Base-by-base conservation (phyloP, 2,113 vertebrate species). In the Ageneiosus marmoratus region DNA sequence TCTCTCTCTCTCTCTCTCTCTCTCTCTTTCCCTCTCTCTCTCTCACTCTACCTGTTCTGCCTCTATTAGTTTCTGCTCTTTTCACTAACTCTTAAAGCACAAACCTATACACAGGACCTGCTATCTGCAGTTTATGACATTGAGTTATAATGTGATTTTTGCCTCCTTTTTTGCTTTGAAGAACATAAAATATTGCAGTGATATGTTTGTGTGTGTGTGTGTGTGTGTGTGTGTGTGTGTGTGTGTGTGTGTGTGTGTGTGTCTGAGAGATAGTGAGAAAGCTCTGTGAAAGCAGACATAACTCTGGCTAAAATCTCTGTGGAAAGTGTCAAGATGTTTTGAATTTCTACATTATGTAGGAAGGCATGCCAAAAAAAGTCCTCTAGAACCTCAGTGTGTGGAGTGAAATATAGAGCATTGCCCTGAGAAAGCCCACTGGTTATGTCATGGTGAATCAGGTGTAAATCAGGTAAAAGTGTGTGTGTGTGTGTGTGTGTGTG, bases 171-270 rank as follows among this genome's bases (percentile, higher is more conserved):
- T 24, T 44, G 29, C 22, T 80, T 80, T 80, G 29, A 65, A 80
- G 27, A 32, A 63, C 11, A 80, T 48, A 50, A 80, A 67, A 80
- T 53, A 37, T 67, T 27, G 44, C 46, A 69, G 62, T 69, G 63
- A 80, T 41, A 10, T 18, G n/a, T n/a, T n/a, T 37, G 16, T 69
- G 63, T 55, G 62, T 67, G 48, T 80, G 48, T 69, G 32, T 16
- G 27, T n/a, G 79, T 53, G 11, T 37, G 48, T 37, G 16, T 69
- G 63, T 55, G 62, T 67, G 48, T 80, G 48, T 69, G 32, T 16
- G 27, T n/a, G 79, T 53, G n/a, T 37, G 16, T 69, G 63, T 55
- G 62, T 67, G 48, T 80, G 48, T 69, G 32, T 16, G 27, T n/a
- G 79, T 53, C 11, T 37, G 48, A 34, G n/a, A 18, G n/a, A 32